Evolutionary conservation across 1,140 invertebrate genomes (phyloP).

Genomic region (Drosophila ambigua): DNA sequence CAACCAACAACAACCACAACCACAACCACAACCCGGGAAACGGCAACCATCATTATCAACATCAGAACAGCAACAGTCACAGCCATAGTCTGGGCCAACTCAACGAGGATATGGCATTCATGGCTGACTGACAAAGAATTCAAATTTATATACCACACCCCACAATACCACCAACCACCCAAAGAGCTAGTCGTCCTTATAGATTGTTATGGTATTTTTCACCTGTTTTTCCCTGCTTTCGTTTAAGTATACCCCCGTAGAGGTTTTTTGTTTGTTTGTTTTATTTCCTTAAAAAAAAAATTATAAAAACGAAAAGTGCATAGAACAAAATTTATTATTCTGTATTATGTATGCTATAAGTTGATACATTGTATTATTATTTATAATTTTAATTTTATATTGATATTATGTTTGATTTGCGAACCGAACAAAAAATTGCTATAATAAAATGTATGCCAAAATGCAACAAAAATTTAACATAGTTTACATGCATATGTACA

Average conservation of each 20-base stretch:
- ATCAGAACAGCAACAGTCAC: constrained; percentile 25
- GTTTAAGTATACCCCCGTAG: constrained; percentile 23
- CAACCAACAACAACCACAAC: constrained; percentile 44
- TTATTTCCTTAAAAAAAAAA: constrained; percentile 12
- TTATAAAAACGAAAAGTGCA: not conserved
- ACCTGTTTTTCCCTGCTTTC: no score
- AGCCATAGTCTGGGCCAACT: constrained; percentile 35
- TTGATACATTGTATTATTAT: constrained; percentile 37
- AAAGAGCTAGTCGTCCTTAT: no score
- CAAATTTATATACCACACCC: no score
- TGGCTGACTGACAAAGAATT: no score
- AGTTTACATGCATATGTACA: no score
- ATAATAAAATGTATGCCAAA: constrained; percentile 11
- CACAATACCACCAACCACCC: no score
- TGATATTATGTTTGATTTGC: constrained; percentile 41
- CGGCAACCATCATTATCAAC: no score
- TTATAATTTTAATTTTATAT: constrained; percentile 36
- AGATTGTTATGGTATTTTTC: constrained; percentile 12
- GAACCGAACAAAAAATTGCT: constrained; percentile 10
- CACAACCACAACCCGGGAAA: constrained; percentile 20
- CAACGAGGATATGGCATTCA: constrained; percentile 12
- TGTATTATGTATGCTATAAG: constrained; percentile 51
- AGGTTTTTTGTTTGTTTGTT: constrained; percentile 30
- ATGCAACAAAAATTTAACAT: constrained; percentile 38
- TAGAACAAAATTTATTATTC: constrained; percentile 32